phyloP scores from a whole-genome alignment of 2,888 invertebrate genomes.

The Pseudococcus longispinus region DNA sequence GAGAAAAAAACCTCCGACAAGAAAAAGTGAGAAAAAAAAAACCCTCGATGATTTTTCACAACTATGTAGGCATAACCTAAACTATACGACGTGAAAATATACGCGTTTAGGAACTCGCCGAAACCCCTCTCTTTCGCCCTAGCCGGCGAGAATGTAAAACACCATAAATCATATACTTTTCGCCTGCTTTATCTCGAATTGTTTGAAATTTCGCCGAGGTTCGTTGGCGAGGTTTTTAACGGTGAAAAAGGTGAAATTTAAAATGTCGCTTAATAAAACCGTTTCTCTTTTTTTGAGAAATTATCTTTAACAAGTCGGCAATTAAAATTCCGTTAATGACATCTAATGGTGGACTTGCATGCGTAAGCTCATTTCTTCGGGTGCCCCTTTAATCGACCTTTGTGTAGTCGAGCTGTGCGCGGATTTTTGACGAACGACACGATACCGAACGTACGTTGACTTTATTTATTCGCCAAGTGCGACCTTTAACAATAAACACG shows the following conservation, averaged over 20 bases:
- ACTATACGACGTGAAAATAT: neutral
- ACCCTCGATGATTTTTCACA: neutral
- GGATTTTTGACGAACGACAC: neutral
- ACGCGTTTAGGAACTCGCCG: slow-evolving; percentile 12
- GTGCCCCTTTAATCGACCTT: neutral
- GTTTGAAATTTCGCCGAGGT: neutral
- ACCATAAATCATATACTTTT: neutral
- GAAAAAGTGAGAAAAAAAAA: neutral
- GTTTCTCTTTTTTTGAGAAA: neutral
- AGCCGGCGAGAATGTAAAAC: neutral
- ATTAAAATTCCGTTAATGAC: slow-evolving; percentile 13
- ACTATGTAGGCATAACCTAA: neutral
- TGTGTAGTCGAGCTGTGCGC: neutral
- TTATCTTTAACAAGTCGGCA: neutral
- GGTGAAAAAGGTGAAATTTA: slow-evolving; percentile 13
- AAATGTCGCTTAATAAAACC: neutral
- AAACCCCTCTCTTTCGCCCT: too few species aligned
- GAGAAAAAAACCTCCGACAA: too few species aligned
- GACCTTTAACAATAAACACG: neutral
- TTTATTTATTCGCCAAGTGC: neutral
- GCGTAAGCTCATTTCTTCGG: neutral
- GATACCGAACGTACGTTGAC: neutral
- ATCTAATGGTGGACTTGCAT: neutral
- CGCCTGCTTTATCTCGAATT: neutral
- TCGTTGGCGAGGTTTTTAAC: neutral